Evolutionary conservation across 2,888 invertebrate species (phyloP).

Genomic region (Acrobasis repandana): DNA sequence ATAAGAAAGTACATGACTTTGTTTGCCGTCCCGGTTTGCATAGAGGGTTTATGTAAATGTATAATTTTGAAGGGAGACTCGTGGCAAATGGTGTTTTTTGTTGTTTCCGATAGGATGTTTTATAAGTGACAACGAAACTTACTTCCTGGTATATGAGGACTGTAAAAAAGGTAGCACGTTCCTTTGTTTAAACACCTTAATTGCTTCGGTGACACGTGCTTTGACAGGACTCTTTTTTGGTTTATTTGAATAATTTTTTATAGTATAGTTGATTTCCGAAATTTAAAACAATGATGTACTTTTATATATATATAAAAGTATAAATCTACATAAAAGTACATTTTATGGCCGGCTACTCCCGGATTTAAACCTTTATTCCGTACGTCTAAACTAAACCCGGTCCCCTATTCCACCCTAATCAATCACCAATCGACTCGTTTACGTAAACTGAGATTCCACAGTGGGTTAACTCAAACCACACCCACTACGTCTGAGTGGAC

Average conservation of each 20-base stretch:
- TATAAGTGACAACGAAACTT: slow-evolving; percentile 22
- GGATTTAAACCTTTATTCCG: neutral
- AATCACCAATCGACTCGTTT: slow-evolving; percentile 53
- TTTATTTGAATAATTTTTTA: neutral
- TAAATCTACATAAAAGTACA: neutral
- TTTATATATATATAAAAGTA: neutral
- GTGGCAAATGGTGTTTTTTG: slow-evolving; percentile 69
- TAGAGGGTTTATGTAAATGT: slow-evolving; percentile 78
- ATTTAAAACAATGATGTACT: too few species aligned
- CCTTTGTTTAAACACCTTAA: slow-evolving; percentile 19
- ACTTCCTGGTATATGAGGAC: slow-evolving; percentile 17
- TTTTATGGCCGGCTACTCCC: neutral
- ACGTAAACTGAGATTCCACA: slow-evolving; percentile 47
- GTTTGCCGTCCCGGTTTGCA: slow-evolving; percentile 73
- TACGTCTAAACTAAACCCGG: neutral
- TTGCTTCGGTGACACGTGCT: slow-evolving; percentile 9
- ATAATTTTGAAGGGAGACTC: slow-evolving; percentile 68
- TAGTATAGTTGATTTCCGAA: too few species aligned
- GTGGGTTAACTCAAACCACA: slow-evolving; percentile 56
- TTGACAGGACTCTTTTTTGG: neutral
- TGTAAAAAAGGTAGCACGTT: slow-evolving; percentile 11
- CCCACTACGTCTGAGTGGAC: slow-evolving; percentile 72
- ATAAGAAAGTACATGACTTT: slow-evolving; percentile 66
- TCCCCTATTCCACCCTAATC: slow-evolving; percentile 31
- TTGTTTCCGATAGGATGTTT: slow-evolving; percentile 49